Conservation (phyloP, 53 echinoderm and acorn worm genomes). For the Actinopyga echinites region DNA sequence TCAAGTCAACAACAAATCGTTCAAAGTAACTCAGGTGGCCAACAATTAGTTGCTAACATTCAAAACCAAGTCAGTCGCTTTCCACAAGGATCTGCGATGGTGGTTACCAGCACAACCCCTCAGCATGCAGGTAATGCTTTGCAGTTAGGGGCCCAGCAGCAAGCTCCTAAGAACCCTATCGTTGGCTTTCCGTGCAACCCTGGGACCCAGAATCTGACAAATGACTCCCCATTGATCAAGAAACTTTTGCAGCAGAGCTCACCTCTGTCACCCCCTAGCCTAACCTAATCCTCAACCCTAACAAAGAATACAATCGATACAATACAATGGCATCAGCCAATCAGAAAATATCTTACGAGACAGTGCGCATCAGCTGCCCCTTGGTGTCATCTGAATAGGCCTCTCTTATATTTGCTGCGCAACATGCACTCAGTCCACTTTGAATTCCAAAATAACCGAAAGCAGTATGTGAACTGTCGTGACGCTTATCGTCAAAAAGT, state of each 20-base stretch:
- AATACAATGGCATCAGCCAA: too few relatives aligned
- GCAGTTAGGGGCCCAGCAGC: conserved; percentile 12
- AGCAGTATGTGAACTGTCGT: too few relatives aligned
- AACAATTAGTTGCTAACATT: conserved; percentile 28
- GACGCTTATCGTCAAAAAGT: too few relatives aligned
- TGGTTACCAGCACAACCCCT: conserved; percentile 29
- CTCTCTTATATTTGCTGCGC: too few relatives aligned
- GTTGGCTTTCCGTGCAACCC: conserved; percentile 30
- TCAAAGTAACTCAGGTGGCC: not conserved
- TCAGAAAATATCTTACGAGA: too few relatives aligned
- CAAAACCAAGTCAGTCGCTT: conserved; percentile 11
- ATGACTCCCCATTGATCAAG: conserved; percentile 92
- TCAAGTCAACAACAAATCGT: conserved; percentile 60
- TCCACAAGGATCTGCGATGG: not conserved
- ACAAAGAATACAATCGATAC: too few relatives aligned
- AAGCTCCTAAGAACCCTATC: conserved; percentile 22
- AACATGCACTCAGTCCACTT: too few relatives aligned
- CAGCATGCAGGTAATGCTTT: not conserved
- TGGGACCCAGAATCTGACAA: conserved; percentile 35
- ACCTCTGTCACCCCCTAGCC: conserved; percentile 59
- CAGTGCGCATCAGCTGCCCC: too few relatives aligned
- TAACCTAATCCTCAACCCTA: too few relatives aligned
- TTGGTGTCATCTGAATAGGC: too few relatives aligned
- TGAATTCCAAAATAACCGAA: too few relatives aligned
- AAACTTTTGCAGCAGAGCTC: conserved; percentile 86